Conservation (phyloP, 2,113 vertebrate genomes). For the Alethe diademata region DNA sequence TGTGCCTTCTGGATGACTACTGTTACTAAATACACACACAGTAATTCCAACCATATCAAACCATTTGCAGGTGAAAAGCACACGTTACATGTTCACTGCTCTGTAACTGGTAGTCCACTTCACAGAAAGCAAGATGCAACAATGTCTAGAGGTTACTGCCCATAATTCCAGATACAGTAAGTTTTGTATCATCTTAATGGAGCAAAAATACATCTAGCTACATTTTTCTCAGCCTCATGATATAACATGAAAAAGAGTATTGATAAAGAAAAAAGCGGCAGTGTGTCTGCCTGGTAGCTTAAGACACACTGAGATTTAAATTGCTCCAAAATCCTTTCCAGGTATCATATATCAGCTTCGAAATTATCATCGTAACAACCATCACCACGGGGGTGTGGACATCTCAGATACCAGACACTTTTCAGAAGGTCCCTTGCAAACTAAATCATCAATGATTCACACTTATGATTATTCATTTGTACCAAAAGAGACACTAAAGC, state of each 20-base stretch:
- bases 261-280: not conserved
- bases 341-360: not conserved
- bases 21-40: not conserved
- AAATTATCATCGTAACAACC: not conserved
- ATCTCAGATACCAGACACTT: not conserved
- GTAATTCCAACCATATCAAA: not conserved
- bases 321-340: not conserved
- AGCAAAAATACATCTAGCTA: not conserved
- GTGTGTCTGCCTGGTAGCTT: not conserved
- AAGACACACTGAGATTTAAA: not conserved
- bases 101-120: not conserved
- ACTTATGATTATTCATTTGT: not conserved
- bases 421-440: not conserved
- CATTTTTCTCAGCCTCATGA: not conserved
- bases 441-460: not conserved
- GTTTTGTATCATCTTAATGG: not conserved
- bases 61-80: not conserved
- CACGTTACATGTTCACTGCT: not conserved
- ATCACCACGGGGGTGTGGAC: not conserved
- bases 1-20: not conserved
- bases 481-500: not conserved
- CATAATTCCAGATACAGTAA: accelerated
- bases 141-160: not conserved
- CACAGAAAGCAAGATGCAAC: not conserved
- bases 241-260: not conserved